phyloP scores from a whole-genome alignment of 2,113 vertebrate genomes.

The Aptenodytes forsteri region DNA sequence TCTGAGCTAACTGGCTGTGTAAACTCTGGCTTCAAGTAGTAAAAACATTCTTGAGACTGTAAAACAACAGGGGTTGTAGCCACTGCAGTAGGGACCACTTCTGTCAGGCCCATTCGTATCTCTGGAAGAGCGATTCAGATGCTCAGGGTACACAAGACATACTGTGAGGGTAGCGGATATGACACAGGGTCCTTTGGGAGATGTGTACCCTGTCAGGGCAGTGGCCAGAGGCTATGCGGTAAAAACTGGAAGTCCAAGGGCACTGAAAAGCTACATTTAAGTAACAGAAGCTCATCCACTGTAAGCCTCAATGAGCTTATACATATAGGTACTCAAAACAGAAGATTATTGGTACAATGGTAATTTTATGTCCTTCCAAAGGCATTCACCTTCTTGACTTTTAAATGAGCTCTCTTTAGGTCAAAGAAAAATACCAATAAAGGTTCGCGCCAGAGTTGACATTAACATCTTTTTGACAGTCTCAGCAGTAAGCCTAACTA shows the following conservation, averaged over 20 bases:
- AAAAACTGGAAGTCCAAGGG: neutral
- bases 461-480: neutral
- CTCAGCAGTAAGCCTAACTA: neutral
- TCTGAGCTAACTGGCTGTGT: neutral
- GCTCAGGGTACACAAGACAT: neutral
- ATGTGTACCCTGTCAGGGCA: neutral
- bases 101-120: rapidly evolving
- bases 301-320: neutral
- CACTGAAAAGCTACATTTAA: neutral
- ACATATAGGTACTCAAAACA: neutral
- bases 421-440: neutral
- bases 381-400: neutral
- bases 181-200: neutral
- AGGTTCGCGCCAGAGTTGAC: neutral
- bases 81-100: neutral
- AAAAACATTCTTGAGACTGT: neutral
- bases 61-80: neutral
- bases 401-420: neutral
- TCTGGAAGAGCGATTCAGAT: neutral
- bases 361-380: neutral
- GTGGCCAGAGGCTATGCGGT: rapidly evolving
- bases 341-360: neutral
- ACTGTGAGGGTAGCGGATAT: rapidly evolving
- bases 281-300: neutral
- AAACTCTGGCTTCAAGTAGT: neutral